A percentile compares a stretch with the other conserved stretches of the same genome.
Evolutionary conservation across 2,113 vertebrate genomes (phyloP).

Genomic region (Coptodon rendalli): DNA sequence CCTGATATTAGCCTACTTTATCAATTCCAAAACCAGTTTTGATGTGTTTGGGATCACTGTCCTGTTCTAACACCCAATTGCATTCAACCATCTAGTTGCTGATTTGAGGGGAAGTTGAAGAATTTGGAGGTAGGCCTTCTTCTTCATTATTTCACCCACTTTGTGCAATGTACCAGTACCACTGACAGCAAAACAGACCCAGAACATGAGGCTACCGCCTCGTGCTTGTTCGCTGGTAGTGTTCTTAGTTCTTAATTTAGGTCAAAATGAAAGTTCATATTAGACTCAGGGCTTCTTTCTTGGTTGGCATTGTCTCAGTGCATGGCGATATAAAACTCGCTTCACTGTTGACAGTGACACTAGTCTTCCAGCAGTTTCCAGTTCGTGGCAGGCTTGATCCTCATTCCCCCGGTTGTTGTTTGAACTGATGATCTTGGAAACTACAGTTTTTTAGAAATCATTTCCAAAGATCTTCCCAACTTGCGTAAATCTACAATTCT

Average conservation of each 20-base stretch:
- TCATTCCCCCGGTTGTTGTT: accelerated
- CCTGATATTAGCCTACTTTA: background rate
- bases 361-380: background rate
- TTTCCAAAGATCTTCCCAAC: background rate
- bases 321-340: background rate
- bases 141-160: background rate
- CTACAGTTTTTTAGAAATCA: background rate
- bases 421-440: background rate
- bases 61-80: background rate
- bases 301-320: background rate
- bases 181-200: background rate
- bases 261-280: background rate
- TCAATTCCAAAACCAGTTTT: background rate
- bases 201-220: background rate
- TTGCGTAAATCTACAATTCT: background rate
- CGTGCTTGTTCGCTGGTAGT: background rate
- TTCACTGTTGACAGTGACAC: background rate
- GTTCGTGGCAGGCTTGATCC: background rate
- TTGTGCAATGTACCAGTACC: background rate
- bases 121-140: background rate
- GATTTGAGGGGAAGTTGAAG: background rate
- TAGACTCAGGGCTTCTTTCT: background rate
- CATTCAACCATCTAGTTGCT: background rate
- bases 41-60: background rate
- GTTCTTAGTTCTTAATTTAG: background rate